Base-by-base conservation (phyloP, 1,140 invertebrate genomes). In the Tetramorium alpestre region DNA sequence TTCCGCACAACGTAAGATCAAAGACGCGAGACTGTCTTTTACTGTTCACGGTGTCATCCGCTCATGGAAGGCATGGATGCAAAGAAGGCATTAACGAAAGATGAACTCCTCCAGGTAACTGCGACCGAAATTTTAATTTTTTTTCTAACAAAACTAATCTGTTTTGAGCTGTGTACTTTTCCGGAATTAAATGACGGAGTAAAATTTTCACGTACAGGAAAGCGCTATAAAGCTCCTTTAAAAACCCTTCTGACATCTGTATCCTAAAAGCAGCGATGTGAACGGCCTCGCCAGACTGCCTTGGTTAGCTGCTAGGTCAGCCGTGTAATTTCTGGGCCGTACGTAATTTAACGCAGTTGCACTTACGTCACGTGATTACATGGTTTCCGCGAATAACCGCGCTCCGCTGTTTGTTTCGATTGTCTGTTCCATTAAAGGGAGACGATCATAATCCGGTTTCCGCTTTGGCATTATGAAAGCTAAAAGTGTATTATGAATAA, bases 261-360 rank as follows among this genome's bases (percentile, higher is more conserved):
- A n/a, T 33, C 28, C 13, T 44, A 49, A 28, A 22, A 25, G 22
- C 8, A 41, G 22, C 60, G n/a, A 80, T 89, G 88, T 81, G 86
- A 90, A 90, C 8, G 86, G 86, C 89, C 88, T 81, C 13, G 22
- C 60, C 51, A 25, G 76, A 33, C 67, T 75, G 82, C 75, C 28
- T 78, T 90, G 77, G 88, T 87, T 87, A 73, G 51, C 89, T 33
- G 72, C 72, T 77, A 64, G 64, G 75, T 90, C 75, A 84, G 16
- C 62, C 72, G 87, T 86, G 82, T 88, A 88, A 91, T 90, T 90
- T 91, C 89, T 91, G 82, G 89, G 84, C 78, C 84, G 87, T 49
- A 86, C 73, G 89, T 88, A 91, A 91, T 90, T 90, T 85, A 90
- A 90, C 86, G 88, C 86, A 77, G 78, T 90, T 86, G 86, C 72